These are phyloP conservation scores for Scaptomyza pallida DNA, from an alignment of 1,140 invertebrate species.

Conservation along the genomic window DNA sequence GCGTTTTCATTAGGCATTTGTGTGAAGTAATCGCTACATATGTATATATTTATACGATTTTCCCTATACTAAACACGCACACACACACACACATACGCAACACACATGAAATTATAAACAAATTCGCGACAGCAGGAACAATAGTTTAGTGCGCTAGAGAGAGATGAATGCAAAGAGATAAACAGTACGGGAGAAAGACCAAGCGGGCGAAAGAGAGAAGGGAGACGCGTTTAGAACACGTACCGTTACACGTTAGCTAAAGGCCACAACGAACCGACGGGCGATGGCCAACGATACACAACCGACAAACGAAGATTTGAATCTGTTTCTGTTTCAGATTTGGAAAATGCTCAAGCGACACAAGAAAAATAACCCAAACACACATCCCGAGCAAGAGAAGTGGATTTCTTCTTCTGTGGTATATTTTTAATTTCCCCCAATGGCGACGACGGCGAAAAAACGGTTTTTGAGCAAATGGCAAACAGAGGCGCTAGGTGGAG, in stretches of 20 bases:
- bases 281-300: slow-evolving; percentile 64
- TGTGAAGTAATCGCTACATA: slow-evolving; percentile 38
- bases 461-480: slow-evolving; percentile 58
- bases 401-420: slow-evolving; percentile 63
- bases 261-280: slow-evolving; percentile 45
- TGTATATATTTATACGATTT: slow-evolving; percentile 35
- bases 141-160: slow-evolving; percentile 11
- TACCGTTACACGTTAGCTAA: slow-evolving; percentile 65
- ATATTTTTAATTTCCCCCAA: slow-evolving; percentile 73
- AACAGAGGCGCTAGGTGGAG: slow-evolving; percentile 33
- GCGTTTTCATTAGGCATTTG: slow-evolving; percentile 39
- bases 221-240: slow-evolving; percentile 40
- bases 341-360: slow-evolving; percentile 62
- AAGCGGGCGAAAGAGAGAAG: slow-evolving; percentile 14
- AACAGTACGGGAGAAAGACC: slow-evolving; percentile 3
- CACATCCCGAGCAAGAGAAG: slow-evolving; percentile 27
- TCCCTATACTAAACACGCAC: slow-evolving; percentile 44
- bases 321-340: slow-evolving; percentile 78
- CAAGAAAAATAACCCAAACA: slow-evolving; percentile 10
- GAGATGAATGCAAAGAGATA: slow-evolving; percentile 6
- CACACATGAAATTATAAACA: slow-evolving; percentile 62
- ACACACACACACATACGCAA: slow-evolving; percentile 46
- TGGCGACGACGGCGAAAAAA: slow-evolving; percentile 35
- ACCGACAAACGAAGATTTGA: slow-evolving; percentile 82
- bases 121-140: slow-evolving; percentile 61